These are phyloP conservation scores for Rhamnusium bicolor DNA, from an alignment of 2,888 invertebrate genomes.

Conservation along the genomic window DNA sequence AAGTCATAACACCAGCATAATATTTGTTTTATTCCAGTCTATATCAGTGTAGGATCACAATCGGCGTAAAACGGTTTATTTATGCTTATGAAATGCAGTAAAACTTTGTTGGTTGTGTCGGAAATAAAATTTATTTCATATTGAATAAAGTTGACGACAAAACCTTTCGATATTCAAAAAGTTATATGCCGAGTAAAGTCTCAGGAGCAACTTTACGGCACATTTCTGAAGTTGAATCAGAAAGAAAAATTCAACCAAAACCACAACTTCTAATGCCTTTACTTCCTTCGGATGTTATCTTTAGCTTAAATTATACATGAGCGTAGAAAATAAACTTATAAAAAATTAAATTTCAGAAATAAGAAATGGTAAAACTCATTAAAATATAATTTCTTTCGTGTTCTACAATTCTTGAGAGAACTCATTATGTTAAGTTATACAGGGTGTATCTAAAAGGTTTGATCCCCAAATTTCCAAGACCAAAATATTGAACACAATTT, in stretches of 20 bases:
- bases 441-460: too few species aligned
- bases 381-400: too few species aligned
- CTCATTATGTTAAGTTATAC: too few species aligned
- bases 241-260: slow-evolving; percentile 42
- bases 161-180: slow-evolving; percentile 46
- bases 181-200: slow-evolving; percentile 43
- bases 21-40: slow-evolving; percentile 35
- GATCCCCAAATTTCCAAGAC: too few species aligned
- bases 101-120: slow-evolving; percentile 39
- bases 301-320: slow-evolving; percentile 9
- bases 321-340: neutral
- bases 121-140: slow-evolving; percentile 51
- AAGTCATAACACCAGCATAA: slow-evolving; percentile 20
- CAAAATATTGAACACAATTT: too few species aligned
- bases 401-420: too few species aligned
- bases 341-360: too few species aligned
- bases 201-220: slow-evolving; percentile 31
- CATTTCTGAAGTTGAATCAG: slow-evolving; percentile 19
- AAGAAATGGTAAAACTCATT: too few species aligned
- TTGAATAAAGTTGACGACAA: slow-evolving; percentile 47
- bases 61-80: slow-evolving; percentile 24
- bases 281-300: slow-evolving; percentile 14
- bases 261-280: slow-evolving; percentile 39
- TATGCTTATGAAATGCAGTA: slow-evolving; percentile 42
- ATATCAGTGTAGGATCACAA: slow-evolving; percentile 23